A percentile compares a stretch with the other conserved stretches of the same genome.
Evolutionary conservation across 2,888 invertebrate species (phyloP).

Genomic region (Yponomeuta sedellus): DNA sequence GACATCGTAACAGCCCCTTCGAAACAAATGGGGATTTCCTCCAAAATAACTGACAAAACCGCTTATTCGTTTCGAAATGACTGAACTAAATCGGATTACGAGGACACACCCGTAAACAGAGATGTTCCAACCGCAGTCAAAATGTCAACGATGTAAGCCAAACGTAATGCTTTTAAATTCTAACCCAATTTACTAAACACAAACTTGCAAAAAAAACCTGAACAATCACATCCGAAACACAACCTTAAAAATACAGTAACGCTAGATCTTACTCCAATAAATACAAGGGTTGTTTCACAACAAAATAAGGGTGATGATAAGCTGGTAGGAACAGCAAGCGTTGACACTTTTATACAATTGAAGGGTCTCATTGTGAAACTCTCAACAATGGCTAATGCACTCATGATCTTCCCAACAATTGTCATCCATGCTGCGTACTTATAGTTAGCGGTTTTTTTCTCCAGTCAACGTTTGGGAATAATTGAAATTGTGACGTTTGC

Average conservation of each 20-base stretch:
- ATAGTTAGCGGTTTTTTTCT: slow-evolving; percentile 22
- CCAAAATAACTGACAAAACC: no score
- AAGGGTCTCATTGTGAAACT: slow-evolving; percentile 44
- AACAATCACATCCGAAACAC: slow-evolving; percentile 12
- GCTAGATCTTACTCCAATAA: slow-evolving; percentile 18
- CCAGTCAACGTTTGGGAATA: slow-evolving; percentile 31
- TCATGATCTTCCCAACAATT: slow-evolving; percentile 69
- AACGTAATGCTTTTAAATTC: slow-evolving; percentile 48
- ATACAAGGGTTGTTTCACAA: not conserved
- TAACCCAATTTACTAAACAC: slow-evolving; percentile 60
- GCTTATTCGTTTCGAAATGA: slow-evolving; percentile 39
- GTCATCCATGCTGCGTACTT: slow-evolving; percentile 70
- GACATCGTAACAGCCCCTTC: slow-evolving; percentile 22
- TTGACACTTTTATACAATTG: slow-evolving; percentile 52
- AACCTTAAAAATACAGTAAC: not conserved
- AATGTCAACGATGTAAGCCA: slow-evolving; percentile 44
- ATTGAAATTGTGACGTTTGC: slow-evolving; percentile 72
- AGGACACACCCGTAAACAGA: slow-evolving; percentile 51
- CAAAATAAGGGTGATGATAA: not conserved
- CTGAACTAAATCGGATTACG: slow-evolving; percentile 49
- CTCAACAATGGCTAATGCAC: slow-evolving; percentile 66
- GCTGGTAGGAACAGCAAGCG: slow-evolving; percentile 22
- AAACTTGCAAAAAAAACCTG: slow-evolving; percentile 28
- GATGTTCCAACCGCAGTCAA: slow-evolving; percentile 27
- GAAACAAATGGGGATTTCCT: no score